phyloP scores from a whole-genome alignment of 2,113 vertebrate species.

The Myocastor coypus region DNA sequence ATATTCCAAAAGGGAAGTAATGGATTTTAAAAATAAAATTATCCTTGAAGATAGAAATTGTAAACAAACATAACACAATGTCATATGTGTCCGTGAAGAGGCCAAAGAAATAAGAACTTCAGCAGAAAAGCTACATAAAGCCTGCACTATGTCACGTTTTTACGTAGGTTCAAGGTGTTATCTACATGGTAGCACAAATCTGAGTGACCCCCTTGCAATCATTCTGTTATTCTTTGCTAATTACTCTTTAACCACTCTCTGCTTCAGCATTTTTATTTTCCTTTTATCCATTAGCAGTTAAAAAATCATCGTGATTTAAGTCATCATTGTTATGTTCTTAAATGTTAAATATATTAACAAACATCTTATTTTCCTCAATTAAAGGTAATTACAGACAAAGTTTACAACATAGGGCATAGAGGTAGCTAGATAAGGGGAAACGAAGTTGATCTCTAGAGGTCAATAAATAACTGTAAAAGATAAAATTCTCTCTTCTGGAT shows the following conservation, averaged over 20 bases:
- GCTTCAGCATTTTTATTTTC: constrained; percentile 19
- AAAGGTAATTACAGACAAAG: background rate
- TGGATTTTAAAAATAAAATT: background rate
- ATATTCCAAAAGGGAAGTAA: constrained; percentile 31
- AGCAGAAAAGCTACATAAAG: background rate
- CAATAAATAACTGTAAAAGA: background rate
- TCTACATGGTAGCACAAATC: background rate
- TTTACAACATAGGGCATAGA: background rate
- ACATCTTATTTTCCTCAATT: background rate
- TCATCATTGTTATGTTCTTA: background rate
- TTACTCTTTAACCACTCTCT: background rate
- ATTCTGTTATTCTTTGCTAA: constrained; percentile 33
- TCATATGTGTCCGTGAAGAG: constrained; percentile 45
- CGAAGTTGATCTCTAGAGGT: background rate
- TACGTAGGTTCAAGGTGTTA: background rate
- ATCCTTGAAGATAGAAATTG: background rate
- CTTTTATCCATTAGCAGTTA: background rate
- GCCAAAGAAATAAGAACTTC: constrained; percentile 42
- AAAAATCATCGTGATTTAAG: background rate
- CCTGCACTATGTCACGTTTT: background rate
- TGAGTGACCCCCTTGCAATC: background rate
- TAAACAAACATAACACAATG: constrained; percentile 53
- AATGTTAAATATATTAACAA: background rate
- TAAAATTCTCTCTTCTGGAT: background rate
- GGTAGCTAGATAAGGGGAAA: background rate